These are phyloP conservation scores for Maylandia zebra DNA, from an alignment of 2,113 vertebrate species.

Conservation along the genomic window DNA sequence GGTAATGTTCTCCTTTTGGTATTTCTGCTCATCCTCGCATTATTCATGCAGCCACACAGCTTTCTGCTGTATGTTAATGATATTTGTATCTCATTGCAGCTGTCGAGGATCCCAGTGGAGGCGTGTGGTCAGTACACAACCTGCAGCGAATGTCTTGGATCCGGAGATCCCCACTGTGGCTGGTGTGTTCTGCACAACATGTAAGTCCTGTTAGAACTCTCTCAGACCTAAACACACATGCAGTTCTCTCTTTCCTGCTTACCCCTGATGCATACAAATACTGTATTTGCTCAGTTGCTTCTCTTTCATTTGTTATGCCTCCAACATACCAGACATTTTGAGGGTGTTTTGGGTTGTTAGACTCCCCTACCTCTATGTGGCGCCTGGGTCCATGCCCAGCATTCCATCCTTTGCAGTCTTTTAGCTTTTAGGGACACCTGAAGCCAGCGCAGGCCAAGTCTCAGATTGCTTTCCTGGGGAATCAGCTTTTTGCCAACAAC, in stretches of 20 bases:
- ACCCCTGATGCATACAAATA: neutral
- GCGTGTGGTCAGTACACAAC: slow-evolving; percentile 85
- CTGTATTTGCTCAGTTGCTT: neutral
- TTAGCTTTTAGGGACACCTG: slow-evolving; percentile 22
- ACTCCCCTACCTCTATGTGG: neutral
- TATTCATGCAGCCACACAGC: neutral
- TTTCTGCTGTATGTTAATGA: neutral
- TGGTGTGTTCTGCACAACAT: slow-evolving; percentile 97
- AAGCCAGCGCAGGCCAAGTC: neutral
- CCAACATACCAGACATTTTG: neutral
- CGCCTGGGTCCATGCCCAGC: slow-evolving; percentile 35
- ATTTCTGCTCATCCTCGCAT: neutral
- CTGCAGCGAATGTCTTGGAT: slow-evolving; percentile 88
- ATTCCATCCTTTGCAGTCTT: neutral
- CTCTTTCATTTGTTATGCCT: neutral
- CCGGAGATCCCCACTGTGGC: slow-evolving; percentile 93
- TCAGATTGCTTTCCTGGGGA: slow-evolving; percentile 51
- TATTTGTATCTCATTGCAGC: slow-evolving; percentile 61
- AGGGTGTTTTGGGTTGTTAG: neutral
- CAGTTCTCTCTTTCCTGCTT: neutral
- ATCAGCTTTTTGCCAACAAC: slow-evolving; percentile 53
- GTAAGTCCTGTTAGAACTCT: slow-evolving; percentile 71
- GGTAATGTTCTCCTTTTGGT: neutral
- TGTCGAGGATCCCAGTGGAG: slow-evolving; percentile 91
- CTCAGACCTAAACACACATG: neutral